Conservation (phyloP, 2,888 invertebrate species). For the Ischnura elegans region DNA sequence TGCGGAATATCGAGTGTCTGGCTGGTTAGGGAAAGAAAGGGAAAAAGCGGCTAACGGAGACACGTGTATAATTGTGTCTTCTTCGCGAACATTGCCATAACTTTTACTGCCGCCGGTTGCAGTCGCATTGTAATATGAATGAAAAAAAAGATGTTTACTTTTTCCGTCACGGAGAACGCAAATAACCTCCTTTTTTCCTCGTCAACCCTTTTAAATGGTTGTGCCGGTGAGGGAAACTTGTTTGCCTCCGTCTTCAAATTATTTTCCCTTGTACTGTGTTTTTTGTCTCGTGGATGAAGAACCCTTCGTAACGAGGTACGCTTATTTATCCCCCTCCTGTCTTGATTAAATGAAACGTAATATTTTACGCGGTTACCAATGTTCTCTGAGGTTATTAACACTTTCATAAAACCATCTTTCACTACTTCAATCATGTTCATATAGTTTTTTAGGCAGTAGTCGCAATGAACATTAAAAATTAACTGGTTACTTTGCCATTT, state of each 20-base stretch:
- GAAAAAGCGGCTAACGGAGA: not conserved
- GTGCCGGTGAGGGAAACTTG: not conserved
- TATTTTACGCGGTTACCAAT: too few relatives aligned
- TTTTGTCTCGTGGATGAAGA: not conserved
- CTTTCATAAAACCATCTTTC: too few relatives aligned
- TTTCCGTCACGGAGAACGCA: slow-evolving; percentile 12
- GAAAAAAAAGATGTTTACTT: slow-evolving; percentile 12
- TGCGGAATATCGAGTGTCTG: not conserved
- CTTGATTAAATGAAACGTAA: too few relatives aligned
- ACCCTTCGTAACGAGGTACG: not conserved
- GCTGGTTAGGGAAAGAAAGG: not conserved
- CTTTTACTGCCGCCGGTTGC: not conserved
- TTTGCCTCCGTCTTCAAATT: not conserved
- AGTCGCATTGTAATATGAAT: not conserved
- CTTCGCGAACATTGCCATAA: not conserved
- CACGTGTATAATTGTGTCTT: not conserved
- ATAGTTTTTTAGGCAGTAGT: too few relatives aligned
- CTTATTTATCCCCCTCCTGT: not conserved
- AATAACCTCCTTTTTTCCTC: not conserved
- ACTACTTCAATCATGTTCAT: too few relatives aligned
- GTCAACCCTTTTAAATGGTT: not conserved
- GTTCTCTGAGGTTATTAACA: too few relatives aligned
- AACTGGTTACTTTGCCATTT: too few relatives aligned
- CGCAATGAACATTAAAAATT: too few relatives aligned
- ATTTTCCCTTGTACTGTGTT: not conserved